phyloP scores from a whole-genome alignment of 1,140 invertebrate genomes.

The Drosophila watanabei region DNA sequence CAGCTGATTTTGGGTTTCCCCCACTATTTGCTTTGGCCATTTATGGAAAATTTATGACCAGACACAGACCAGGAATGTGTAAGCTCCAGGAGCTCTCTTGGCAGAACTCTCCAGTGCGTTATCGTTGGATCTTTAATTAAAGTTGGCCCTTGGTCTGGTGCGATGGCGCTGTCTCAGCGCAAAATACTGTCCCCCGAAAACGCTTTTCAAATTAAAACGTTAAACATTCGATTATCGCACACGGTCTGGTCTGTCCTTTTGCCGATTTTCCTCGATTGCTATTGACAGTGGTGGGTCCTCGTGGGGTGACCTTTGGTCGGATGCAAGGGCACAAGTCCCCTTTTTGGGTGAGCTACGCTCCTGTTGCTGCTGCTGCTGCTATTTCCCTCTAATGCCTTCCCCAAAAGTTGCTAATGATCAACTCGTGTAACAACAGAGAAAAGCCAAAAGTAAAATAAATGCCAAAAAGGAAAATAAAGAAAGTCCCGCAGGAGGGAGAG shows the following conservation, averaged over 20 bases:
- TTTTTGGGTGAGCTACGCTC: constrained; percentile 13
- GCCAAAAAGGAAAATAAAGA: constrained; percentile 37
- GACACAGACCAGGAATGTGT: constrained; percentile 23
- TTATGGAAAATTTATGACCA: constrained; percentile 66
- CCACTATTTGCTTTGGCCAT: constrained; percentile 15
- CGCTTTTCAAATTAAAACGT: constrained; percentile 75
- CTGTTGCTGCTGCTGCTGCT: constrained; percentile 1
- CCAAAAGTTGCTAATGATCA: constrained; percentile 75
- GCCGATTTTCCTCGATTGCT: constrained; percentile 6
- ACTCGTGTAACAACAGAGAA: constrained; percentile 60
- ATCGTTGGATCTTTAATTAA: constrained; percentile 77
- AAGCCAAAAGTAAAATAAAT: constrained; percentile 57
- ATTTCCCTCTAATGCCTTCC: constrained; percentile 20
- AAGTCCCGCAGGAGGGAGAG: constrained; percentile 4
- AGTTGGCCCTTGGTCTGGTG: constrained; percentile 40
- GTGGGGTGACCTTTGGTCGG: constrained; percentile 4
- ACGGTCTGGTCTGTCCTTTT: constrained; percentile 21
- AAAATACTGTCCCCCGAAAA: constrained; percentile 20
- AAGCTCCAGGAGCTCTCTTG: constrained; percentile 2
- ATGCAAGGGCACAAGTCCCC: constrained; percentile 2
- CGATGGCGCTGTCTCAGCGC: constrained; percentile 4
- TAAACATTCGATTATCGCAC: constrained; percentile 80
- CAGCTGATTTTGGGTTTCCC: constrained; percentile 27
- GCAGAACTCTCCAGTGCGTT: constrained; percentile 26
- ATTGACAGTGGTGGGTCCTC: constrained; percentile 12